A percentile compares a stretch with the other conserved stretches of the same genome.
Evolutionary conservation across 2,797 vertebrate genomes (phyloP).

Genomic region (Microtus californicus): DNA sequence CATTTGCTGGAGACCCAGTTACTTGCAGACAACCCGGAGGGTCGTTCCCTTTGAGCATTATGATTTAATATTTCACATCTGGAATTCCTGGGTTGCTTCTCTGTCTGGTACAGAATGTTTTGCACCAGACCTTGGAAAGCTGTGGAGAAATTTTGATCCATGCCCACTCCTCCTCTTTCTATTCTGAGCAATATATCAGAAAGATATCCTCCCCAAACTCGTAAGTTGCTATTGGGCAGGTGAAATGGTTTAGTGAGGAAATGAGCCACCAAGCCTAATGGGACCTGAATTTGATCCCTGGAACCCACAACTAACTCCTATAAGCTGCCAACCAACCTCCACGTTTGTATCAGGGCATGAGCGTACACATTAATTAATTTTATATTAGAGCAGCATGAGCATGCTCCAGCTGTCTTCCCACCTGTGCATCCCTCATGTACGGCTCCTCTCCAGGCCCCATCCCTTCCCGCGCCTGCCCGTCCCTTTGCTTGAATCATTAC

Average conservation of each 20-base stretch:
- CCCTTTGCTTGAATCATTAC: no score
- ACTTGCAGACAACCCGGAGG: background rate
- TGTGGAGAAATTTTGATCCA: background rate
- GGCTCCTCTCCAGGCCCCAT: background rate
- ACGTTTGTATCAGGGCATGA: background rate
- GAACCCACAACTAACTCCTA: background rate
- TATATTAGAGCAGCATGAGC: background rate
- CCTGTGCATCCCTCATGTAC: background rate
- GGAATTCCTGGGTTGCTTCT: background rate
- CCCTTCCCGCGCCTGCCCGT: background rate
- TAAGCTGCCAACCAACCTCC: background rate
- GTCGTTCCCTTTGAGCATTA: constrained; percentile 31
- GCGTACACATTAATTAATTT: background rate
- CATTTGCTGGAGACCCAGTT: background rate
- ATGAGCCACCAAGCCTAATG: background rate
- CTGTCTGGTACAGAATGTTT: background rate
- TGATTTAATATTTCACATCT: background rate
- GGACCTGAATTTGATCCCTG: background rate
- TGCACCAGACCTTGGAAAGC: background rate
- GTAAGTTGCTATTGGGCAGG: background rate
- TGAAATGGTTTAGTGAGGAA: background rate
- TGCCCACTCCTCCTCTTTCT: background rate
- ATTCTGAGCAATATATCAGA: background rate
- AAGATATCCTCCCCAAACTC: background rate
- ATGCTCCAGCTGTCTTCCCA: background rate